phyloP scores from a whole-genome alignment of 2,113 vertebrate genomes.

The Tichodroma muraria region DNA sequence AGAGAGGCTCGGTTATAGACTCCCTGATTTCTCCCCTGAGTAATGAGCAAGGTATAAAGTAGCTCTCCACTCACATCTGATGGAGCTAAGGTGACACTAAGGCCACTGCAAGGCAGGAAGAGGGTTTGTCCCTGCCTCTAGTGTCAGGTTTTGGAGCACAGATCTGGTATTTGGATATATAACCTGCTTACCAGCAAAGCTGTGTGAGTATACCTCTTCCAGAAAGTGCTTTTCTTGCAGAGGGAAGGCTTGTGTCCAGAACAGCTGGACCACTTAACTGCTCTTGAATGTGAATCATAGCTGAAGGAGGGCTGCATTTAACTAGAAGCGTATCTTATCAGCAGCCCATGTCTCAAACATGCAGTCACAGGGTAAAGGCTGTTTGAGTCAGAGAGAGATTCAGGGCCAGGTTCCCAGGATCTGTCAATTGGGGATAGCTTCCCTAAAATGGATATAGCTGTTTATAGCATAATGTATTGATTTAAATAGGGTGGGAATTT shows the following conservation, averaged over 20 bases:
- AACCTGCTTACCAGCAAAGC: neutral
- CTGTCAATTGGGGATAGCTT: neutral
- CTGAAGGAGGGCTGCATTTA: neutral
- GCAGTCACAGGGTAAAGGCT: neutral
- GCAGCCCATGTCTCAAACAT: neutral
- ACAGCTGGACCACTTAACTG: constrained; percentile 1
- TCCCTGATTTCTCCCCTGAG: neutral
- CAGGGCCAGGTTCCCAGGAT: neutral
- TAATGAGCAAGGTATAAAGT: neutral
- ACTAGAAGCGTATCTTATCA: constrained; percentile 9
- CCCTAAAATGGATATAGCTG: constrained; percentile 3
- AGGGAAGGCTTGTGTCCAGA: neutral
- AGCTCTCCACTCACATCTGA: neutral
- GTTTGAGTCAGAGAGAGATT: neutral
- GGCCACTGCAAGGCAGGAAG: neutral
- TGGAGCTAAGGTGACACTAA: neutral
- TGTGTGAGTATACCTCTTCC: neutral
- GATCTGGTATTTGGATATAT: neutral
- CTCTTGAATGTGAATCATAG: neutral
- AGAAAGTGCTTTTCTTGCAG: neutral
- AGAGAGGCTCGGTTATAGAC: neutral
- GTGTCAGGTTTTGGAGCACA: neutral
- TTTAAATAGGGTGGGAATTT: neutral
- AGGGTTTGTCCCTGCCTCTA: neutral
- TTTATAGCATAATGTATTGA: no score